phyloP scores from a whole-genome alignment of 2,888 invertebrate species.

The Ctenicera cuprea region DNA sequence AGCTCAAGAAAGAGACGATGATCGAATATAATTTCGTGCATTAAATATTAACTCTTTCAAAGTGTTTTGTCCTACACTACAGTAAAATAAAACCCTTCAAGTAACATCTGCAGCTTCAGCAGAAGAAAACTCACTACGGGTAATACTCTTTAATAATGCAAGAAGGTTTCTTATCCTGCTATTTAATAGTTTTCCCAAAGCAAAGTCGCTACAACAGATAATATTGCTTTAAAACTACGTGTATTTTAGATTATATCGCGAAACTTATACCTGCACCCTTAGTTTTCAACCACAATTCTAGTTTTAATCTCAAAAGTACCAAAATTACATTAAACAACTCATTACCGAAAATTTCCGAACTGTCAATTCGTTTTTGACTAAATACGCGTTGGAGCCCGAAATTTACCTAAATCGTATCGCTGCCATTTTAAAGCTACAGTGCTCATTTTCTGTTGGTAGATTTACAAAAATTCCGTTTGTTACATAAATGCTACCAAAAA shows the following conservation, averaged over 20 bases:
- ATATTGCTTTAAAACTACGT: neutral
- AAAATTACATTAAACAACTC: too few species aligned
- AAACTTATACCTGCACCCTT: too few species aligned
- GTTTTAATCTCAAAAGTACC: too few species aligned
- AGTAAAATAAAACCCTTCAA: constrained; percentile 42
- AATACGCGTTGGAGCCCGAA: too few species aligned
- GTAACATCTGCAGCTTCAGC: constrained; percentile 45
- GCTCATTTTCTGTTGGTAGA: too few species aligned
- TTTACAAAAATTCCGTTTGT: too few species aligned
- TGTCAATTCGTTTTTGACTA: too few species aligned
- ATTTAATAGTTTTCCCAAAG: constrained; percentile 38
- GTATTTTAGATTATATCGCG: neutral
- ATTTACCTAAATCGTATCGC: too few species aligned
- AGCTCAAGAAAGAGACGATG: constrained; percentile 36
- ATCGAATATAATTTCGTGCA: constrained; percentile 46
- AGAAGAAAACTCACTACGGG: constrained; percentile 41
- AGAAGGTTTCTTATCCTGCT: constrained; percentile 25
- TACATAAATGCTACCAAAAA: too few species aligned
- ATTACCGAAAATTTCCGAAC: too few species aligned
- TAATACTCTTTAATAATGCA: constrained; percentile 45
- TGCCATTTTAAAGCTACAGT: too few species aligned
- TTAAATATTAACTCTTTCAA: constrained; percentile 48
- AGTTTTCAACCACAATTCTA: too few species aligned
- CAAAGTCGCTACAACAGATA: constrained; percentile 9
- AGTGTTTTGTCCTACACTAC: constrained; percentile 43